phyloP scores from a whole-genome alignment of 2,888 invertebrate species.

The Aspidapion aeneum region DNA sequence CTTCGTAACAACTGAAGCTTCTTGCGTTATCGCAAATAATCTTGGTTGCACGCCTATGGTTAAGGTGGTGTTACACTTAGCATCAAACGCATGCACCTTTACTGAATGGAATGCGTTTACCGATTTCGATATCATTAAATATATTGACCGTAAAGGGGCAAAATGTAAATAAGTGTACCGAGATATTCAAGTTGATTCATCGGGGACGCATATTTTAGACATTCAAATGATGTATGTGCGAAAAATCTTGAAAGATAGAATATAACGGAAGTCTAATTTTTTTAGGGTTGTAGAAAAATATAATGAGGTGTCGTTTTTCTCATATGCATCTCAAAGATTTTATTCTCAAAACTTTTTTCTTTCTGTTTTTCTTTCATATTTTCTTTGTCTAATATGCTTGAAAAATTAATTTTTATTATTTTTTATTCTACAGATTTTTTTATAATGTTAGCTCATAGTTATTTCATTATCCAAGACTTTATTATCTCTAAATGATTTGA shows the following conservation, averaged over 20 bases:
- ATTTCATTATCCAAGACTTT: too few species aligned
- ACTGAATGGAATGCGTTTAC: background rate
- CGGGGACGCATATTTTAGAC: conserved; percentile 12
- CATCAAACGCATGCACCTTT: background rate
- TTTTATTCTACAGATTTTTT: too few species aligned
- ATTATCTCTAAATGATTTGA: too few species aligned
- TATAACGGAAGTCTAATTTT: conserved; percentile 6
- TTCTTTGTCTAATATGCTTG: too few species aligned
- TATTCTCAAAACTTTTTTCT: background rate
- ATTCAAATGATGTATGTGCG: conserved; percentile 19
- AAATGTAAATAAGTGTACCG: conserved; percentile 25
- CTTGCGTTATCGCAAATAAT: too few species aligned
- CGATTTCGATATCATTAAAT: conserved; percentile 22
- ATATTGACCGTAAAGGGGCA: conserved; percentile 29
- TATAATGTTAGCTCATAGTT: too few species aligned
- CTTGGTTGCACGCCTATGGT: background rate
- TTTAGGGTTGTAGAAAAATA: background rate
- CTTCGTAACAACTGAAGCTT: too few species aligned
- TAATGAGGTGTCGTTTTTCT: background rate
- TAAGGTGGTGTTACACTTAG: background rate
- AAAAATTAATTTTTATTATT: too few species aligned
- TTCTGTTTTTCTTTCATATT: background rate
- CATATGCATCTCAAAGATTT: background rate
- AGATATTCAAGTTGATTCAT: conserved; percentile 10
- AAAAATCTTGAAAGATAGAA: conserved; percentile 12